phyloP scores from a whole-genome alignment of 2,797 vertebrate species.

The Hipposideros larvatus region DNA sequence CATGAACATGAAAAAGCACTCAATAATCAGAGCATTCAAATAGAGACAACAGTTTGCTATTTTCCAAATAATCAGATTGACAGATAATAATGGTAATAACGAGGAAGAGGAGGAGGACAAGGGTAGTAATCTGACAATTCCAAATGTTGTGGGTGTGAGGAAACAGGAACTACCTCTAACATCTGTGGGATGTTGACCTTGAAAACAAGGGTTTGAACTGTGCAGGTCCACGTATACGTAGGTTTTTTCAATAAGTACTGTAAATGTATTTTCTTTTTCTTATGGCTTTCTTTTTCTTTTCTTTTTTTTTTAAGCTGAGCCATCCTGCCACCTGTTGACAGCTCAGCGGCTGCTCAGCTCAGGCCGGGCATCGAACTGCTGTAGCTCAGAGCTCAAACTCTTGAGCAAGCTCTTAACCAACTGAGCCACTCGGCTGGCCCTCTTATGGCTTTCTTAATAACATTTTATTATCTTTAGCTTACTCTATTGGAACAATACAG shows the following conservation, averaged over 20 bases:
- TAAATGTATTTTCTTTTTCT: not conserved
- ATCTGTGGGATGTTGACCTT: not conserved
- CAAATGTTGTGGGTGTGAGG: not conserved
- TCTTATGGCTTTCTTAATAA: not conserved
- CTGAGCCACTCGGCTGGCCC: too few relatives aligned
- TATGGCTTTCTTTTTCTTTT: not conserved
- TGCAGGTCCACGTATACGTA: not conserved
- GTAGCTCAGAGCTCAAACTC: too few relatives aligned
- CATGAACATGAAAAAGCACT: not conserved
- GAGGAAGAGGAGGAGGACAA: not conserved
- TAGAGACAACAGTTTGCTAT: not conserved
- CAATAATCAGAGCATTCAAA: not conserved
- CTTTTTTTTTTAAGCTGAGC: too few relatives aligned
- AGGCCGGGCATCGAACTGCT: too few relatives aligned
- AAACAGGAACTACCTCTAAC: not conserved
- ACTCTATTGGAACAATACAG: not conserved
- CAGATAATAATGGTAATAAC: not conserved
- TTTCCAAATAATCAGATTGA: not conserved
- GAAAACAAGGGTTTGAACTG: not conserved
- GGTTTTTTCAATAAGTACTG: not conserved
- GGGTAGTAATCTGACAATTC: not conserved
- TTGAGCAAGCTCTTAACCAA: too few relatives aligned
- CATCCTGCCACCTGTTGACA: too few relatives aligned
- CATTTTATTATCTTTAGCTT: not conserved
- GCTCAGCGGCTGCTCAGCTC: too few relatives aligned